A percentile compares a stretch with the other conserved stretches of the same genome.
Evolutionary conservation across 37 sponge, comb jelly and placozoan genomes (phyloP).

Genomic region (Aphrocallistes beatrix): DNA sequence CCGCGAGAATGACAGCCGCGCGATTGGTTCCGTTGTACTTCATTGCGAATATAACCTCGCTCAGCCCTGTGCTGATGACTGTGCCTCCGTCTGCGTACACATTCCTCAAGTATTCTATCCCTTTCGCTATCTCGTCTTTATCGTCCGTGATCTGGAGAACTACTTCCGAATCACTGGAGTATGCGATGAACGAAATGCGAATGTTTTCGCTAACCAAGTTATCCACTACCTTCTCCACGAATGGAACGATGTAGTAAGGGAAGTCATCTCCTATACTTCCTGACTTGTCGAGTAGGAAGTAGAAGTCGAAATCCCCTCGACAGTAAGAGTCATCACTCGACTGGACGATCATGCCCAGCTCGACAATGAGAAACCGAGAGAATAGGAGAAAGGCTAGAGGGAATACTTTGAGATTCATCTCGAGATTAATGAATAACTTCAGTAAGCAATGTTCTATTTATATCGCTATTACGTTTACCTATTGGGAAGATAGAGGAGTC

Average conservation of each 20-base stretch:
- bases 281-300: conserved; percentile 34
- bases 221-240: conserved; percentile 24
- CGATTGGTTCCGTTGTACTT: conserved; percentile 3
- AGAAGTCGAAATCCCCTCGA: conserved; percentile 36
- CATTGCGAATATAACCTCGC: neutral
- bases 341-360: neutral
- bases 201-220: neutral
- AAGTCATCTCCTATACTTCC: conserved; percentile 22
- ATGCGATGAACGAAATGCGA: neutral
- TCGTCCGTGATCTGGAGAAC: neutral
- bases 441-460: neutral
- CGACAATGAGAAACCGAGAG: neutral
- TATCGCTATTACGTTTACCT: neutral
- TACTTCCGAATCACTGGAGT: neutral
- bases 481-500: neutral
- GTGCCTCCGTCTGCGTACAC: neutral
- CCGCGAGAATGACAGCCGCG: conserved; percentile 15
- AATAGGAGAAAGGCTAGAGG: neutral
- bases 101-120: neutral
- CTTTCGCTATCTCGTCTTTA: neutral
- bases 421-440: neutral
- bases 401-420: neutral
- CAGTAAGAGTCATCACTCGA: conserved; percentile 15
- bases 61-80: neutral
- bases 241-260: conserved; percentile 22